Base-by-base conservation (phyloP, 2,113 vertebrate species). In the Nothocercus julius region DNA sequence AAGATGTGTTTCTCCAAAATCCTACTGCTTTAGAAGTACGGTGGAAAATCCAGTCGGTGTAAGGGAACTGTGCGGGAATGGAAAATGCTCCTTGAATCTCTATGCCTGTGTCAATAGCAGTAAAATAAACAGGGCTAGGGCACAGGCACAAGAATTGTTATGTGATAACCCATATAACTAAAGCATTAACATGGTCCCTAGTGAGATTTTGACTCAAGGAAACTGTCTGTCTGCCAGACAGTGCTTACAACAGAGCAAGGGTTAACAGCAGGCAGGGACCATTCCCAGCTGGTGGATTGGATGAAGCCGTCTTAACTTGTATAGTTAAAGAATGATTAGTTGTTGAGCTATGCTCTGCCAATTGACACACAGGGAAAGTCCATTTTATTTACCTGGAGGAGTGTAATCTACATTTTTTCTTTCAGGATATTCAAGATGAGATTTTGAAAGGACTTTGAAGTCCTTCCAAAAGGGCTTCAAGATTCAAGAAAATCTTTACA, bases 281-380 rank as follows among this genome's bases (percentile, higher is more conserved):
- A 49, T 30, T 11, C 7, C n/a, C 27, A 38, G 21, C 45, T 3
- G 5, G 40, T 20, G 56, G 32, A 8, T 9, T 69, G 10, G 4
- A 13, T n/a, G 47, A 15, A 82, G 34, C 2, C 8, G 19, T 59
- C 38, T 59, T 30, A 12, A 40, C 38, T 59, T 11, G 17, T 0
- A 0, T n/a, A 7, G 12, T 42, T 20, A 17, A 77, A 74, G 3
- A 59, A 7, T 3, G 27, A 9, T 22, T 2, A 6, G 5, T 25
- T 40, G 3, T 70, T 54, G 38, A 77, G 4, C 17, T 84, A 7
- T 40, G 7, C 5, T 59, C 0, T n/a, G 7, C 7, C 28, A 32
- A 0, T 3, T 56, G 27, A 4, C 19, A 11, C 45, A 47, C 1
- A 0, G 69, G 21, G 8, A 64, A n/a, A 66, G 9, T 5, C 3